Conservation (phyloP, 2,888 invertebrate genomes). For the Dasysyrphus albostriatus region DNA sequence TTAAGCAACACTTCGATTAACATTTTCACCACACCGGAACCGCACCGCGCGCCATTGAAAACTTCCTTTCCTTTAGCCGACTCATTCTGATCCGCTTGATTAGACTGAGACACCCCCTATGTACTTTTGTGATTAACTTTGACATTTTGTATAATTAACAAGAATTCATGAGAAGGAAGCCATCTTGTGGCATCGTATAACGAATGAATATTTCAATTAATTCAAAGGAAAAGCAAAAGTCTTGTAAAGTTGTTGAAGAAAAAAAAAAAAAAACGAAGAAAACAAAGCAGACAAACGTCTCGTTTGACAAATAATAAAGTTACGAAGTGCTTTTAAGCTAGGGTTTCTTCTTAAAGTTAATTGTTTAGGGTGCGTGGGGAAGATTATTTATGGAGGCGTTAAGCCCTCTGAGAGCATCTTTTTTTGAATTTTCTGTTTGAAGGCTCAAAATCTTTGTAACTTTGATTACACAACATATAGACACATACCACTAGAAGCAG, state of each 20-base stretch:
- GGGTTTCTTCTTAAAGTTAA: constrained; percentile 39
- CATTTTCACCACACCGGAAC: neutral
- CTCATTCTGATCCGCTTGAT: neutral
- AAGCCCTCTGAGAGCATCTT: neutral
- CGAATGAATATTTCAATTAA: constrained; percentile 65
- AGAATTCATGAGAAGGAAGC: constrained; percentile 5
- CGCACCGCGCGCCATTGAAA: neutral
- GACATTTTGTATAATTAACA: constrained; percentile 43
- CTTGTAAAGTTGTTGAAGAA: constrained; percentile 10
- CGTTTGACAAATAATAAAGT: constrained; percentile 5
- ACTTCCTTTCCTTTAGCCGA: neutral
- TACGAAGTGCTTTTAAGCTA: neutral
- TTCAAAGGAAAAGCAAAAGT: constrained; percentile 7
- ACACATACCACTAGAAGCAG: too few species aligned
- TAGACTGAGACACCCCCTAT: constrained; percentile 16
- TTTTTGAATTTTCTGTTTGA: constrained; percentile 10
- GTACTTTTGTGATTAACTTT: constrained; percentile 47
- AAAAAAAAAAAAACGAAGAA: constrained; percentile 19
- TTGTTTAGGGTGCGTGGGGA: neutral
- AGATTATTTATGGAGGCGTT: neutral
- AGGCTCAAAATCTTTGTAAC: constrained; percentile 22
- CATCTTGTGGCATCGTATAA: constrained; percentile 27
- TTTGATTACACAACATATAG: constrained; percentile 39
- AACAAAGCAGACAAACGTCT: constrained; percentile 2
- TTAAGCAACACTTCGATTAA: constrained; percentile 6